Conservation (phyloP, 2,113 vertebrate genomes). For the Megalops atlanticus region DNA sequence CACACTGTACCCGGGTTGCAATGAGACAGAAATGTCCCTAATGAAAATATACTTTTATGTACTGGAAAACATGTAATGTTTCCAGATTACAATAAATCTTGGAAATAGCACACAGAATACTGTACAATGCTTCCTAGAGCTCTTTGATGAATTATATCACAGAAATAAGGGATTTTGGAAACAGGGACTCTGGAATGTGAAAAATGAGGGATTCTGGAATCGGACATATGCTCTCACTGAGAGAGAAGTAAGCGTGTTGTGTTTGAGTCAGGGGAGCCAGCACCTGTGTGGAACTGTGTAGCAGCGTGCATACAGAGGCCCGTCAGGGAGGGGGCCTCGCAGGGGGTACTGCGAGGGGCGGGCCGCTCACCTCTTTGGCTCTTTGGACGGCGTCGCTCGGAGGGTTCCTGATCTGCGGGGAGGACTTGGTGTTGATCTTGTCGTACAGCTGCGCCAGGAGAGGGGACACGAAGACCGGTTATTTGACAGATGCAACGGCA, state of each 20-base stretch:
- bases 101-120: no score
- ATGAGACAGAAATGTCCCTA: no score
- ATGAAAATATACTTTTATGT: no score
- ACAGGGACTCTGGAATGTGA: neutral
- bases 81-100: no score
- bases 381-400: conserved; percentile 95
- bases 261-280: neutral
- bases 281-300: neutral
- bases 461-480: neutral
- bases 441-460: conserved; percentile 88
- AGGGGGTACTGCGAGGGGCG: neutral
- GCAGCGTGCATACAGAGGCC: neutral
- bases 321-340: neutral
- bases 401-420: conserved; percentile 94
- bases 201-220: neutral
- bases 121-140: no score
- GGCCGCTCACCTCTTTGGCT: conserved; percentile 95
- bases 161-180: no score
- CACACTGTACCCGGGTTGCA: no score
- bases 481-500: neutral
- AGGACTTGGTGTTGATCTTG: conserved; percentile 99
- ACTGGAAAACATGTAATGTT: no score
- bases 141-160: no score
- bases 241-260: neutral
- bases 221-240: neutral